Base-by-base conservation (phyloP, 1,140 invertebrate genomes). In the Tenebrio molitor region DNA sequence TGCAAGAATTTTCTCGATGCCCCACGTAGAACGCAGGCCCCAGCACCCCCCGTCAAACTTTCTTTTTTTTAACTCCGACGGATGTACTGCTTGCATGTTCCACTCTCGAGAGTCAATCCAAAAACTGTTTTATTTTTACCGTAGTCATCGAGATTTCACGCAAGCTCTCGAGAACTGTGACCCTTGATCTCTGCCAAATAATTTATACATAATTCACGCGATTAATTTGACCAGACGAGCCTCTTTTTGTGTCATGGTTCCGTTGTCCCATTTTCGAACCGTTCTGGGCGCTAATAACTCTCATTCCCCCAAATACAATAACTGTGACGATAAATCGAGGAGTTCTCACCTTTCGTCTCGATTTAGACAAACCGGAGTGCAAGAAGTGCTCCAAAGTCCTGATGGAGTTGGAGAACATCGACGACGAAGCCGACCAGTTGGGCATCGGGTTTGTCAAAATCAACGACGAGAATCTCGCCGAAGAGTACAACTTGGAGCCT, bases 361-460 rank as follows among this genome's bases (percentile, higher is more conserved):
- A n/a, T 85, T 84, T 84, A 97, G 95, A 97, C 85, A 96, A 96
- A 84, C 92, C 93, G 69, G 93, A 96, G 83, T 96, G 94, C 85
- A 94, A 95, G 82, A 95, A 95, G 85, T 96, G 94, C 81, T 90
- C 93, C 21, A 95, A 94, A 85, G 94, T 93, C 41, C 86, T 96
- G 44, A 90, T 93, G 85, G 93, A 96, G 85, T 83, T 97, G 82
- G 96, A 97, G 84, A 97, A 97, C 84, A 97, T 97, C 79, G 95
- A 97, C 81, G 95, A 97, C 81, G 95, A 97, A 84, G 95, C 95
- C n/a, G 95, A 97, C 85, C 94, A 97, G 81, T 87, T 97, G 70
- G 95, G 94, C 44, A 97, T 97, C 81, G 95, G 94, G 72, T 97
- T 97, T 83, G 95, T 97, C 16, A 97, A 97, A 84, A 97, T 97